Conservation (phyloP, 2,888 invertebrate species). For the Acanthosepion lycidas region DNA sequence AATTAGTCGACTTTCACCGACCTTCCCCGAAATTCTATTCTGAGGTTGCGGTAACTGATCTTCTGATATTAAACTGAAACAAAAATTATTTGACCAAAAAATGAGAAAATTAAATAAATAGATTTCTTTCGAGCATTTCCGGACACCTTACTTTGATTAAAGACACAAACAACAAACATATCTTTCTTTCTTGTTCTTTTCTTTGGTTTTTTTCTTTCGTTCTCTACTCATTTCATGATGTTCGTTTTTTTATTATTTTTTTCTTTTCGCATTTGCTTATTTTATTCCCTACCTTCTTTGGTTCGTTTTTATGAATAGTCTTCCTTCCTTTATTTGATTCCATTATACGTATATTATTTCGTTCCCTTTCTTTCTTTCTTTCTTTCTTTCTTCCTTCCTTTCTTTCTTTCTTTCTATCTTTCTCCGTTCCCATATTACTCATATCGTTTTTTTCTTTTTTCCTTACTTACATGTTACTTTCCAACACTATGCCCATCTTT, state of each 20-base stretch:
- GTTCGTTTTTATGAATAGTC: too few species aligned
- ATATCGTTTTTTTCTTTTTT: neutral
- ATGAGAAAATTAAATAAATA: neutral
- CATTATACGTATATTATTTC: too few species aligned
- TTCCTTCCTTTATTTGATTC: neutral
- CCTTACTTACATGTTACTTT: too few species aligned
- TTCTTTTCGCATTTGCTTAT: too few species aligned
- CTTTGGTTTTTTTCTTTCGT: neutral
- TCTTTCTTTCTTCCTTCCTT: too few species aligned
- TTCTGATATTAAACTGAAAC: neutral
- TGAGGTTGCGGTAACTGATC: neutral
- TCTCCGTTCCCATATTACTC: neutral
- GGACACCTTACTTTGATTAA: neutral
- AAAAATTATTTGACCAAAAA: slow-evolving; percentile 33
- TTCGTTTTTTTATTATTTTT: too few species aligned
- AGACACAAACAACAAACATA: neutral
- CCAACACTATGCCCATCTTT: too few species aligned
- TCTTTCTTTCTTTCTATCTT: too few species aligned
- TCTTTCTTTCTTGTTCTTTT: neutral
- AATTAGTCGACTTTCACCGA: slow-evolving; percentile 11
- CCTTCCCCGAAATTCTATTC: neutral
- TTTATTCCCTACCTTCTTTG: too few species aligned
- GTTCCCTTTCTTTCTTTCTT: too few species aligned
- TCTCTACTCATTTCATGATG: too few species aligned
- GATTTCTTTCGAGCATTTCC: slow-evolving; percentile 20